Conservation (phyloP, 2,113 vertebrate species). For the Pomatorhinus ruficollis region DNA sequence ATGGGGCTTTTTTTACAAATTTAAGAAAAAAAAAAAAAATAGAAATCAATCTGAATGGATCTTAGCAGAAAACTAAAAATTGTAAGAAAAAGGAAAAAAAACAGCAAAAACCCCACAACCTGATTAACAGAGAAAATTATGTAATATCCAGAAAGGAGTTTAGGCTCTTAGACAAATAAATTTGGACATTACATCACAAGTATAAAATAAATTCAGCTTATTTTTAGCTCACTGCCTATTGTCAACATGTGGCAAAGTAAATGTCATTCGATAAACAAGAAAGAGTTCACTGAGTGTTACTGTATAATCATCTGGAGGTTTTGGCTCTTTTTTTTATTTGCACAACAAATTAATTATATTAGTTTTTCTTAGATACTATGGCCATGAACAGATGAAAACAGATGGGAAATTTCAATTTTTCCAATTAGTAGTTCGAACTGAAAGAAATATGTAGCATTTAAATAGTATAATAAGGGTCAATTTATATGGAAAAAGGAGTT, state of each 20-base stretch:
- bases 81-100: fast-evolving
- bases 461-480: background rate
- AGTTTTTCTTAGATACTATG: background rate
- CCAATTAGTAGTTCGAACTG: background rate
- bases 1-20: fast-evolving
- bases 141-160: background rate
- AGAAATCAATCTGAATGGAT: background rate
- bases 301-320: background rate
- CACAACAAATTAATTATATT: background rate
- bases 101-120: background rate
- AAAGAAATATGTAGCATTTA: background rate
- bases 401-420: background rate
- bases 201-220: background rate
- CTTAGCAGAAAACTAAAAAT: background rate
- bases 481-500: background rate
- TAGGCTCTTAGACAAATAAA: background rate
- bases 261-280: background rate
- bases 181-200: background rate
- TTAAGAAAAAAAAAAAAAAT: too few relatives aligned
- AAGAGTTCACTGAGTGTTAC: background rate
- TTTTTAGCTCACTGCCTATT: background rate
- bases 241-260: background rate
- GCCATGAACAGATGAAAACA: background rate
- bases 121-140: background rate
- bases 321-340: background rate